Evolutionary conservation across 2,797 vertebrate genomes (phyloP), one percentile per base, ranked within the genome.

Genomic region (Poeciliopsis presidionis): DNA sequence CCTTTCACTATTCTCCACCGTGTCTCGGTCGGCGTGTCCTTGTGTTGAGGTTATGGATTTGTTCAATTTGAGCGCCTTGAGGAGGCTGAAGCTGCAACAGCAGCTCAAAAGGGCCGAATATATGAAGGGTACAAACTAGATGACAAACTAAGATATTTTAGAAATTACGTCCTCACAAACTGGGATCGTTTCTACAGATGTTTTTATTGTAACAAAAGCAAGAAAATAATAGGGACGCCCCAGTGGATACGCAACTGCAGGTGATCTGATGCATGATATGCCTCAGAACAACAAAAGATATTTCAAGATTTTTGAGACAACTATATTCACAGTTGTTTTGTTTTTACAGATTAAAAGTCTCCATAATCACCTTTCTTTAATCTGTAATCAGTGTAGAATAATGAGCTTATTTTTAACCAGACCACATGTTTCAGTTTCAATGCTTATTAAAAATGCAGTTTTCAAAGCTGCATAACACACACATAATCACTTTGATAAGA

Each of bases 51-150:
- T 89, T 96, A 94, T 93, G 97, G 96, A 96, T 97, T 97, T 96
- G 96, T 98, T 95, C 96, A 97, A 94, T 98, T 95, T 97, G 97
- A 97, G 73, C 93, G 92, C 78, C 33, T 94, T 86, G 95, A 97
- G 93, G 97, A 97, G 84, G 97, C 97, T 36, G 96, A 97, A 94
- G 96, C 97, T 86, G 97, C 97, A 95, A 96, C 96, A 95, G 92
- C 94, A 86, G 96, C 95, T 93, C 95, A 97, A 95, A 97, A 96
- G 78, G 96, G 95, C 92, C 96, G 95, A 90, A 93, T 97, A 95
- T 97, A 95, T 97, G 96, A 95, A 97, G 93, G 95, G 93, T 96
- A 95, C 97, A 96, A 97, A 97, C 95, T 97, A 97, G 97, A 96
- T 97, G 96, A 97, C 11, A 45, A 13, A 45, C 43, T 45, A 11